Conservation (phyloP, 2,113 vertebrate species). For the Atherinomorus stipes region DNA sequence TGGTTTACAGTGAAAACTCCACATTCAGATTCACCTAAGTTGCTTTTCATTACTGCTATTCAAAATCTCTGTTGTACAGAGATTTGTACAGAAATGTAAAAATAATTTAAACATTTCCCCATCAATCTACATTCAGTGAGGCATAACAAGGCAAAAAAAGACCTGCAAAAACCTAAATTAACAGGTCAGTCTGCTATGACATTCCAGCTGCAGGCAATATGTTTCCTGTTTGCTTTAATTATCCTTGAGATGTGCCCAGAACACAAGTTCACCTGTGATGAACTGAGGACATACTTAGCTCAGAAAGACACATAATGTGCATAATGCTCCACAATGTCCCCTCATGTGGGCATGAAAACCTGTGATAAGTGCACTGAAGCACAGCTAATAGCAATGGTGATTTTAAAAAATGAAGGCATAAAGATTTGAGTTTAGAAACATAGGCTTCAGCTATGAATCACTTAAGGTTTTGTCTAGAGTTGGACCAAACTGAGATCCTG, state of each 20-base stretch:
- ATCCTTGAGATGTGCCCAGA: background rate
- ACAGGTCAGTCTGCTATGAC: background rate
- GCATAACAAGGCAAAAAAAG: background rate
- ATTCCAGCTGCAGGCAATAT: constrained; percentile 1
- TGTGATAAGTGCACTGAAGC: background rate
- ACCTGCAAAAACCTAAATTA: background rate
- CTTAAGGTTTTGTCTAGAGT: too few species aligned
- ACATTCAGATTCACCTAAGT: background rate
- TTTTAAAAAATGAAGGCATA: background rate
- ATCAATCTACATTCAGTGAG: background rate
- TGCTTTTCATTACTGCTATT: constrained; percentile 4
- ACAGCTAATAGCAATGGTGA: background rate
- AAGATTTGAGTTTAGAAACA: background rate
- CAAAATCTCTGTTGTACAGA: background rate
- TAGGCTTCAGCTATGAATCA: background rate
- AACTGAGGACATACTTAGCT: constrained; percentile 1
- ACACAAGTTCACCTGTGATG: background rate
- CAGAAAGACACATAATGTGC: constrained; percentile 4
- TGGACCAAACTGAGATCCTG: too few species aligned
- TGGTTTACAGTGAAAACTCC: constrained; percentile 9
- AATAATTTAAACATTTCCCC: background rate
- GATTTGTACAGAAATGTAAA: background rate
- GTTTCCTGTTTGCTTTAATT: constrained; percentile 5
- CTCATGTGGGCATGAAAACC: background rate
- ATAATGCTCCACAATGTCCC: background rate